A percentile compares a stretch with the other conserved stretches of the same genome.
Conservation (phyloP, 2,113 vertebrate species). For the Entomyzon cyanotis region DNA sequence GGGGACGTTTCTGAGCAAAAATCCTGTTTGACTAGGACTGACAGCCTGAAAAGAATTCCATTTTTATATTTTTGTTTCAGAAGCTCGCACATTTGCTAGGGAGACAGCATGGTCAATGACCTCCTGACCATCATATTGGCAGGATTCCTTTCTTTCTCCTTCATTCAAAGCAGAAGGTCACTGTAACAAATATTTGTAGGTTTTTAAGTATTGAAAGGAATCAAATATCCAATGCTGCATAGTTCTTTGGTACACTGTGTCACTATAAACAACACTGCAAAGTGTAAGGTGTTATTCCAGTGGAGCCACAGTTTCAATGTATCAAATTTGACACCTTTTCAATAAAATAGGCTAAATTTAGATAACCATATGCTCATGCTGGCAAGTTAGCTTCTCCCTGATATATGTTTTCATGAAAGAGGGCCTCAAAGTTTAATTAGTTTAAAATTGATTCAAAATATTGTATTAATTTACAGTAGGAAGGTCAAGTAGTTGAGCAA, state of each 20-base stretch:
- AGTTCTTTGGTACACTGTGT: background rate
- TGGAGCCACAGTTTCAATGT: constrained; percentile 14
- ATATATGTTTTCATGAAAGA: constrained; percentile 43
- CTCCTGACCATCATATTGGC: background rate
- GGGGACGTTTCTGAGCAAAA: background rate
- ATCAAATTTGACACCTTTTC: constrained; percentile 56
- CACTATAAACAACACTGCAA: background rate
- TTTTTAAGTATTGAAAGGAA: background rate
- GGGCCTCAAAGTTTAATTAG: constrained; percentile 52
- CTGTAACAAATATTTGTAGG: background rate
- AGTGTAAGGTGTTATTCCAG: background rate
- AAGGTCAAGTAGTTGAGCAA: constrained; percentile 57
- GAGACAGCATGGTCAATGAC: background rate
- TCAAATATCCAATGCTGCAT: background rate
- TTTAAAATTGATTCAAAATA: constrained; percentile 68
- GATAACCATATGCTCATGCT: constrained; percentile 60
- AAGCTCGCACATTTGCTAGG: background rate
- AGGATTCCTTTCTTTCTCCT: background rate
- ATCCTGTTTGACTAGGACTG: background rate
- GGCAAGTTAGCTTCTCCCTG: constrained; percentile 19
- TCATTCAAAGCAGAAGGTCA: constrained; percentile 9
- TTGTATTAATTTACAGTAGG: constrained; percentile 63
- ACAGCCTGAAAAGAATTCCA: background rate
- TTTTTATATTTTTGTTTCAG: background rate
- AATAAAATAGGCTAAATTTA: constrained; percentile 67